Conservation (phyloP, 2,888 invertebrate species). For the Mesorhabditis spiculigera region DNA sequence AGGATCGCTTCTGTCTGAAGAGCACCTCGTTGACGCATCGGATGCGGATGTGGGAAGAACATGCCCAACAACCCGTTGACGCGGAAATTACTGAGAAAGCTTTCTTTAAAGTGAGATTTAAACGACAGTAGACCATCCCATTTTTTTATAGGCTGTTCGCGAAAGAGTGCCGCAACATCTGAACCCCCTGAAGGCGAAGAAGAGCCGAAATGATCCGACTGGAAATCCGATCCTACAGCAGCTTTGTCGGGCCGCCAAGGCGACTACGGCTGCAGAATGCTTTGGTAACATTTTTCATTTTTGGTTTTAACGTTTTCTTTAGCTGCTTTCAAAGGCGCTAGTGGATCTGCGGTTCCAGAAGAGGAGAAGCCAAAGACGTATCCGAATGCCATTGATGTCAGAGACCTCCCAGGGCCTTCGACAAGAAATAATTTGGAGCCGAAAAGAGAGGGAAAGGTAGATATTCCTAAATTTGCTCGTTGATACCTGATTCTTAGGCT, state of each 20-base stretch:
- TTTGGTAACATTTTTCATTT: background rate
- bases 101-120: background rate
- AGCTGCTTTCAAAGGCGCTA: background rate
- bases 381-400: no score
- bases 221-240: background rate
- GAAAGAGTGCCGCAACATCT: background rate
- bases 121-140: background rate
- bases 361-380: no score
- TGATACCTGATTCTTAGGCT: background rate
- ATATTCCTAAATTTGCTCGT: background rate
- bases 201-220: background rate
- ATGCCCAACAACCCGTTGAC: conserved; percentile 71
- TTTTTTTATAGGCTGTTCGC: background rate
- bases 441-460: background rate
- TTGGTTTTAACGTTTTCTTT: background rate
- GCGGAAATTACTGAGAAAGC: conserved; percentile 76
- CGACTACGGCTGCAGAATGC: background rate
- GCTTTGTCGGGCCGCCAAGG: background rate
- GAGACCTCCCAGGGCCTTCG: background rate
- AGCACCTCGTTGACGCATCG: conserved; percentile 82
- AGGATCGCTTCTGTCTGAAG: conserved; percentile 63
- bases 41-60: conserved; percentile 81
- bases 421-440: background rate
- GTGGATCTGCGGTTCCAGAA: no score
- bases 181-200: background rate